Evolutionary conservation across 2,888 invertebrate genomes (phyloP).

Genomic region (Agrilus cyanescens): DNA sequence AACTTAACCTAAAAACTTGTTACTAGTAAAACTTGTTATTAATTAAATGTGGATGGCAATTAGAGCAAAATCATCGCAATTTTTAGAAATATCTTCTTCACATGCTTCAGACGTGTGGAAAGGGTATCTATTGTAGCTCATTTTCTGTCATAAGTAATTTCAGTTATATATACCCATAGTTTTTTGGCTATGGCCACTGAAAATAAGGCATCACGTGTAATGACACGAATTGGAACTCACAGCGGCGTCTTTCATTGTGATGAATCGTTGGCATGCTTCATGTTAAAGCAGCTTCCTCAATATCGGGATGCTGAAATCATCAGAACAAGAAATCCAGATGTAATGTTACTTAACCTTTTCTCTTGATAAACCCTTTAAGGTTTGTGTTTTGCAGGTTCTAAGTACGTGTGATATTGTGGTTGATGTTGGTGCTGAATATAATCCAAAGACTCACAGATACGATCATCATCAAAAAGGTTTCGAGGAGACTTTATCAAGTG

Average conservation of each 20-base stretch:
- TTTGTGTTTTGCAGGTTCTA: conserved; percentile 36
- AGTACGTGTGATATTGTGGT: conserved; percentile 85
- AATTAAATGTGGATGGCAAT: too few species aligned
- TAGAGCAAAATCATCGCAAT: too few species aligned
- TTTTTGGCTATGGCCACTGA: conserved; percentile 31
- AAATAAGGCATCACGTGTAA: conserved; percentile 24
- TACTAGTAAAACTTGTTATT: too few species aligned
- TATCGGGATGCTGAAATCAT: conserved; percentile 74
- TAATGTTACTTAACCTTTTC: conserved; percentile 19
- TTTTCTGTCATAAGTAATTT: too few species aligned
- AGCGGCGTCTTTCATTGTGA: conserved; percentile 87
- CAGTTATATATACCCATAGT: conserved; percentile 14
- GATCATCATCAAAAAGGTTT: conserved; percentile 92
- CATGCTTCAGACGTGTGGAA: too few species aligned
- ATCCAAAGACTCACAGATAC: conserved; percentile 63
- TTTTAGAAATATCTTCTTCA: too few species aligned
- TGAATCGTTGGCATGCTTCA: conserved; percentile 86
- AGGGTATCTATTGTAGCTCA: too few species aligned
- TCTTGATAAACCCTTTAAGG: neutral
- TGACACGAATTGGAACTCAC: conserved; percentile 56
- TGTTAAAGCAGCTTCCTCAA: conserved; percentile 71
- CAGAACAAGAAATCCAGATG: conserved; percentile 47
- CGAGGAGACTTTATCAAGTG: conserved; percentile 49
- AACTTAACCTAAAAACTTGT: too few species aligned
- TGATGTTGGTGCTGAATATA: conserved; percentile 84